A percentile compares a stretch with the other conserved stretches of the same genome.
Conservation (phyloP, 2,888 invertebrate genomes). For the Troglohyphantes excavatus region DNA sequence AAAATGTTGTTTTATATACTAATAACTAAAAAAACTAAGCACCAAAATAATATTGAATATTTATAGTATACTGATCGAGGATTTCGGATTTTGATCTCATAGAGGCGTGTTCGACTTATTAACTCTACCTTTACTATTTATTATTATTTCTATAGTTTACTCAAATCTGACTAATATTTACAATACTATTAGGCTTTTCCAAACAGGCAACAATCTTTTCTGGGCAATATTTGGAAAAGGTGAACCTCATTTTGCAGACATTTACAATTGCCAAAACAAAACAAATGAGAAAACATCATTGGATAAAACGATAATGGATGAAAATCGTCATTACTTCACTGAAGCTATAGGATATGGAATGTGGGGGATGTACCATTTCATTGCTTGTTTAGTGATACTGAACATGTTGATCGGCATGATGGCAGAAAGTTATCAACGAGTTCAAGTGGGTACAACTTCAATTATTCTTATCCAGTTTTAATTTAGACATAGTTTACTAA, state of each 20-base stretch:
- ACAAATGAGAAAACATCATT: neutral
- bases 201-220: conserved; percentile 87
- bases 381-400: conserved; percentile 88
- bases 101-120: too few relatives aligned
- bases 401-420: conserved; percentile 90
- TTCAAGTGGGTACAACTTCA: conserved; percentile 82
- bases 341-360: conserved; percentile 87
- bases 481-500: too few relatives aligned
- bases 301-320: conserved; percentile 80
- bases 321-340: conserved; percentile 85
- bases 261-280: conserved; percentile 86
- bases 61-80: too few relatives aligned
- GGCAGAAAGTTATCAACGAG: conserved; percentile 89
- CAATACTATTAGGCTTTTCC: conserved; percentile 35
- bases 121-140: too few relatives aligned
- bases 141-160: too few relatives aligned
- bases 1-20: too few relatives aligned
- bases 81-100: too few relatives aligned
- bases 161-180: neutral
- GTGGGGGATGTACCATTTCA: conserved; percentile 86
- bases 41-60: too few relatives aligned
- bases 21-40: too few relatives aligned
- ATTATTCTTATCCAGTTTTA: too few relatives aligned
- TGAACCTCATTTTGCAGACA: conserved; percentile 86
- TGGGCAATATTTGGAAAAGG: conserved; percentile 89